phyloP scores from a whole-genome alignment of 2,888 invertebrate genomes.

The Metopia argyrocephala region DNA sequence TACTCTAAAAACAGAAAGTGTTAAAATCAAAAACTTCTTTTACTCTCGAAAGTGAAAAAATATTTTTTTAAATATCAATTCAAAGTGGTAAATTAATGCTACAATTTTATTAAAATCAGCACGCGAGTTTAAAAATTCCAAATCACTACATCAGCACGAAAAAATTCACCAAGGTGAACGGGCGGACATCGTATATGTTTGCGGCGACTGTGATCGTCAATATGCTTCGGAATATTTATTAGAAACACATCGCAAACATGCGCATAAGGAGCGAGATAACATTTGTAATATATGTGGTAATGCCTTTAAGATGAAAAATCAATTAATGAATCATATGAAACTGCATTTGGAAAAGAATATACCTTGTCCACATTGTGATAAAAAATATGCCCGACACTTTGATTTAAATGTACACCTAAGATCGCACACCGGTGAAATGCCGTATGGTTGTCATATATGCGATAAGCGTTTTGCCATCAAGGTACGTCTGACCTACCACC shows the following conservation, averaged over 20 bases:
- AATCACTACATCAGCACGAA: constrained; percentile 65
- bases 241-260: constrained; percentile 66
- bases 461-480: constrained; percentile 70
- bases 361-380: constrained; percentile 67
- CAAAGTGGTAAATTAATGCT: background rate
- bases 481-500: constrained; percentile 69
- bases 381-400: constrained; percentile 69
- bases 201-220: constrained; percentile 65
- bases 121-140: constrained; percentile 66
- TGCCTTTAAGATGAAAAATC: constrained; percentile 66
- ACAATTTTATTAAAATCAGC: constrained; percentile 44
- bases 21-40: too few species aligned
- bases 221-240: constrained; percentile 64
- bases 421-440: constrained; percentile 68
- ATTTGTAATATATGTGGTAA: constrained; percentile 67
- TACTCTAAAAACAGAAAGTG: too few species aligned
- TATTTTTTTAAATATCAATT: background rate
- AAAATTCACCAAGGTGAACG: constrained; percentile 60
- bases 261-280: constrained; percentile 67
- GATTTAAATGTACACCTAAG: constrained; percentile 69
- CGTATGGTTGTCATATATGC: constrained; percentile 69
- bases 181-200: constrained; percentile 58
- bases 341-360: constrained; percentile 68
- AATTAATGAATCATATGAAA: constrained; percentile 68
- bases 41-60: too few species aligned